phyloP scores from a whole-genome alignment of 2,888 invertebrate genomes.

The Drosophila helvetica region DNA sequence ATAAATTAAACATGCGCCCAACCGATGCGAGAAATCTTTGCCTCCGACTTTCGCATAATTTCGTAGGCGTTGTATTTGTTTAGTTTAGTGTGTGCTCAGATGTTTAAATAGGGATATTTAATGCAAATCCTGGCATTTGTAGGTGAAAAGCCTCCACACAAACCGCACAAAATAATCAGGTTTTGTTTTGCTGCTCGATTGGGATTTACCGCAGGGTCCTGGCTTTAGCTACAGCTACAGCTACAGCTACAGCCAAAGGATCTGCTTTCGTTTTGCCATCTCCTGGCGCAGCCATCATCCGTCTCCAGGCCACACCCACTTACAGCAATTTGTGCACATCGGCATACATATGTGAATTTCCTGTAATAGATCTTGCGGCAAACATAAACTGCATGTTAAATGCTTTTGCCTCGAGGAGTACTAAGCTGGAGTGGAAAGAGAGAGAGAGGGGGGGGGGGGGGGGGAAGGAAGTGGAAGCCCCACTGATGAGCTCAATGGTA shows the following conservation, averaged over 20 bases:
- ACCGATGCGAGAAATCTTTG: slow-evolving; percentile 27
- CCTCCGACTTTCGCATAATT: slow-evolving; percentile 57
- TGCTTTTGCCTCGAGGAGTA: slow-evolving; percentile 63
- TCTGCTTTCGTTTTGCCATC: background rate
- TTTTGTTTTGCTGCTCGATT: slow-evolving; percentile 83
- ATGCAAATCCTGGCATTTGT: slow-evolving; percentile 49
- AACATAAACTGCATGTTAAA: slow-evolving; percentile 81
- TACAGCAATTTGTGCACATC: slow-evolving; percentile 79
- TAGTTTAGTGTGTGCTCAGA: slow-evolving; percentile 40
- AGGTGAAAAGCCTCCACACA: slow-evolving; percentile 30
- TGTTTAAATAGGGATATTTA: slow-evolving; percentile 62
- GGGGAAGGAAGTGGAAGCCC: slow-evolving; percentile 4
- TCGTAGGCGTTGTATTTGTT: slow-evolving; percentile 67
- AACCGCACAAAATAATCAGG: slow-evolving; percentile 83
- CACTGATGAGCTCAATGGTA: slow-evolving; percentile 60
- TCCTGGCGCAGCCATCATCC: slow-evolving; percentile 15
- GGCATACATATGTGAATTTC: slow-evolving; percentile 72
- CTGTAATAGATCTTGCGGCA: slow-evolving; percentile 82
- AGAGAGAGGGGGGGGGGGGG: slow-evolving; percentile 1
- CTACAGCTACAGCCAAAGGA: slow-evolving; percentile 2
- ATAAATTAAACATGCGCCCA: slow-evolving; percentile 41
- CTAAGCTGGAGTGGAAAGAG: slow-evolving; percentile 16
- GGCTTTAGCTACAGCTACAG: too few species aligned
- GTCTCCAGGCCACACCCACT: slow-evolving; percentile 68
- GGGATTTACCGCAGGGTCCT: slow-evolving; percentile 78